Evolutionary conservation across 2,113 vertebrate genomes (phyloP).

Genomic region (Struthidea cinerea): DNA sequence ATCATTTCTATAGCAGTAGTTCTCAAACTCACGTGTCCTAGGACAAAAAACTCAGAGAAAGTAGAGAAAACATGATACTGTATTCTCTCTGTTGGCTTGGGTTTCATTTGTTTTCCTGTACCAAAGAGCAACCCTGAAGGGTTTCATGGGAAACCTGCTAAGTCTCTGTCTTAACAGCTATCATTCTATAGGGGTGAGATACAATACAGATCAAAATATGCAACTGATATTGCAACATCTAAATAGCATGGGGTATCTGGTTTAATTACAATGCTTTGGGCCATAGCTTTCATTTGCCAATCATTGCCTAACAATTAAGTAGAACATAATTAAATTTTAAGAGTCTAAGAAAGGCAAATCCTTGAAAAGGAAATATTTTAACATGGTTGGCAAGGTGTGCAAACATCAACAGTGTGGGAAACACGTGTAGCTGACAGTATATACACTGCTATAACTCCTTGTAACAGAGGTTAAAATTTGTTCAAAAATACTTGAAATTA

Average conservation of each 20-base stretch:
- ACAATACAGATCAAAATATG: not conserved
- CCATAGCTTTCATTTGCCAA: not conserved
- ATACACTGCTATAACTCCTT: not conserved
- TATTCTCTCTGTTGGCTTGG: not conserved
- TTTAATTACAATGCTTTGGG: slow-evolving; percentile 3
- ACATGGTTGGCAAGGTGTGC: not conserved
- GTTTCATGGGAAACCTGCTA: not conserved
- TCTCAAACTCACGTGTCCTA: not conserved
- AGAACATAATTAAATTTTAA: not conserved
- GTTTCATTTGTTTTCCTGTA: not conserved
- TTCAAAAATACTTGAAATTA: not conserved
- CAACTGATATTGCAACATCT: not conserved
- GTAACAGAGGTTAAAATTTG: not conserved
- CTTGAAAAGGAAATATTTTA: not conserved
- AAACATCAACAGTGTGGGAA: not conserved
- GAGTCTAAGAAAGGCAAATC: not conserved
- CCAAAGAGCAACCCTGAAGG: not conserved
- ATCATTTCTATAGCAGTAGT: not conserved
- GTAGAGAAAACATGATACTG: not conserved
- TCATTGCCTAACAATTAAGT: not conserved
- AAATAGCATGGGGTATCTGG: not conserved
- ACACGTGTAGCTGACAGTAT: not conserved
- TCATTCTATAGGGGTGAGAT: not conserved
- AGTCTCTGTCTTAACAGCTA: not conserved
- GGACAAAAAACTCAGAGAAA: not conserved